Conservation (phyloP, 2,797 vertebrate species). For the Typhlichthys subterraneus region DNA sequence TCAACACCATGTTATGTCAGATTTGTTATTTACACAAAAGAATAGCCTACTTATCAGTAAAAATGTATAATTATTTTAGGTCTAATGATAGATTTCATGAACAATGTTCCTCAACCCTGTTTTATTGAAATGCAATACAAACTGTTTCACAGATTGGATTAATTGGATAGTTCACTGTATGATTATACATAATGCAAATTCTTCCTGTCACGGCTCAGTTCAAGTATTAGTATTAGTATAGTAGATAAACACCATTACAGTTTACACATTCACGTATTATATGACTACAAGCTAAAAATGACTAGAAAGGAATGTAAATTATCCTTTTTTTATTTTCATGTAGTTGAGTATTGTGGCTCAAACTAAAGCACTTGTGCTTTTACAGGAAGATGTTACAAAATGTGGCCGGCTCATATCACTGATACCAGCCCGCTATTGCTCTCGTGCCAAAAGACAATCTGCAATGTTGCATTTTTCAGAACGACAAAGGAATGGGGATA, state of each 20-base stretch:
- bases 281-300: constrained; percentile 1
- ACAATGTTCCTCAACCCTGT: not conserved
- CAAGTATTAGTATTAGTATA: no score
- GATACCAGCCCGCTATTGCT: not conserved
- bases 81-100: constrained; percentile 31
- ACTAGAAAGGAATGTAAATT: not conserved
- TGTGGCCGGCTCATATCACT: not conserved
- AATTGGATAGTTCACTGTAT: not conserved
- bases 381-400: no score
- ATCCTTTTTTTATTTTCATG: not conserved
- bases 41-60: constrained; percentile 9
- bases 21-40: constrained; percentile 28
- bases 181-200: no score
- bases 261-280: no score
- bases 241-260: no score
- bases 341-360: constrained; percentile 11
- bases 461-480: constrained; percentile 25
- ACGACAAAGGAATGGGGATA: constrained; percentile 14
- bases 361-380: not conserved
- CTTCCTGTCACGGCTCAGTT: no score
- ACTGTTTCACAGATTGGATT: not conserved
- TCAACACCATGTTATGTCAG: constrained; percentile 40
- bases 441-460: constrained; percentile 11
- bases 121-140: not conserved
- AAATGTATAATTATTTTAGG: constrained; percentile 24